These are phyloP conservation scores for Agrochola macilenta DNA, from an alignment of 2,888 invertebrate genomes.

Conservation along the genomic window DNA sequence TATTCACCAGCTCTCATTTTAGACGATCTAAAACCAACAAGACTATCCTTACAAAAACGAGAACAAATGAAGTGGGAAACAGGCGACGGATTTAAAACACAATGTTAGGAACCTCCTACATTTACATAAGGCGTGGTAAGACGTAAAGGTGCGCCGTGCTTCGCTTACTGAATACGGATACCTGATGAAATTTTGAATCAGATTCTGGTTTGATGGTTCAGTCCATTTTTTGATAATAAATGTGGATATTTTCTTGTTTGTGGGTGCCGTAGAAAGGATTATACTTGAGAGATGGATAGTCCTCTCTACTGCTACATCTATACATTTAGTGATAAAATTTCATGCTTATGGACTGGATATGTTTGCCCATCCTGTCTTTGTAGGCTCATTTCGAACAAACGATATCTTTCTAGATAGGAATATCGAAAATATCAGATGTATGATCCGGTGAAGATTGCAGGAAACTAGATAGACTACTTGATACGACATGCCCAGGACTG, in stretches of 20 bases:
- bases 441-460: background rate
- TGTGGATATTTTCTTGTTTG: background rate
- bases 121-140: constrained; percentile 75
- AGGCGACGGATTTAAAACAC: constrained; percentile 69
- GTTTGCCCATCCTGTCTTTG: background rate
- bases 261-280: constrained; percentile 1
- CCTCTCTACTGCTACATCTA: too few species aligned
- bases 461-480: too few species aligned
- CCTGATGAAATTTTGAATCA: constrained; percentile 77
- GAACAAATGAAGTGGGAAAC: constrained; percentile 71
- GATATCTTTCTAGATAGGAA: background rate
- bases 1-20: background rate
- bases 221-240: constrained; percentile 45
- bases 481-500: background rate
- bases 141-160: constrained; percentile 73
- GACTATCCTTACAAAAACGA: constrained; percentile 46
- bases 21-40: constrained; percentile 16
- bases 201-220: constrained; percentile 42
- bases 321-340: background rate
- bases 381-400: background rate
- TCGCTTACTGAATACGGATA: constrained; percentile 68
- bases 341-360: rapidly evolving
- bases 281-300: background rate
- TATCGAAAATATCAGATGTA: background rate
- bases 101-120: constrained; percentile 69